Percentiles rank a stretch among this genome's conserved stretches.
Evolutionary conservation across 2,888 invertebrate species (phyloP).

Genomic region (Eristalinus aeneus): DNA sequence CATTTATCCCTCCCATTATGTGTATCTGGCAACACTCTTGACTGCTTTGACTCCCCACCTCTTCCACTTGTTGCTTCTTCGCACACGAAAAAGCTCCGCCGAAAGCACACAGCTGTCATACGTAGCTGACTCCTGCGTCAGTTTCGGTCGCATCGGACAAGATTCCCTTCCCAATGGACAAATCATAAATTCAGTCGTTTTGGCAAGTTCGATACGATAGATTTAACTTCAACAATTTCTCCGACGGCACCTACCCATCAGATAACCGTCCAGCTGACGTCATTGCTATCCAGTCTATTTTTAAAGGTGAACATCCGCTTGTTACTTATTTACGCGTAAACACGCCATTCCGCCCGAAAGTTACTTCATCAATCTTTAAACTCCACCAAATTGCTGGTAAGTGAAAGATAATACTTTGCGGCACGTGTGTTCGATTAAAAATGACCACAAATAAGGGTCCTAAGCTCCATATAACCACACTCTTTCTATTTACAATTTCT

Average conservation of each 20-base stretch:
- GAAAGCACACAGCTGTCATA: constrained; percentile 22
- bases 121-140: constrained; percentile 11
- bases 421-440: neutral
- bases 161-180: constrained; percentile 1
- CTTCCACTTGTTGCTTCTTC: constrained; percentile 28
- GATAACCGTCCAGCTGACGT: neutral
- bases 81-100: neutral
- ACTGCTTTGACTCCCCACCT: neutral
- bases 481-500: neutral
- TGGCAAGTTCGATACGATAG: constrained; percentile 3
- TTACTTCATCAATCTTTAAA: neutral
- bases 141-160: neutral
- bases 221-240: neutral
- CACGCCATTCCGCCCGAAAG: neutral
- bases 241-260: neutral
- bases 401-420: neutral
- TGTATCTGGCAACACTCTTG: neutral
- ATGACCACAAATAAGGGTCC: neutral
- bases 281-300: neutral
- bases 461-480: neutral
- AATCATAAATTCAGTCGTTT: constrained; percentile 1
- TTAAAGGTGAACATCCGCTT: neutral
- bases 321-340: constrained; percentile 15
- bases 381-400: constrained; percentile 1
- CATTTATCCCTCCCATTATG: neutral